Base-by-base conservation (phyloP, 2,113 vertebrate species). In the Andinoacara biseriatus region DNA sequence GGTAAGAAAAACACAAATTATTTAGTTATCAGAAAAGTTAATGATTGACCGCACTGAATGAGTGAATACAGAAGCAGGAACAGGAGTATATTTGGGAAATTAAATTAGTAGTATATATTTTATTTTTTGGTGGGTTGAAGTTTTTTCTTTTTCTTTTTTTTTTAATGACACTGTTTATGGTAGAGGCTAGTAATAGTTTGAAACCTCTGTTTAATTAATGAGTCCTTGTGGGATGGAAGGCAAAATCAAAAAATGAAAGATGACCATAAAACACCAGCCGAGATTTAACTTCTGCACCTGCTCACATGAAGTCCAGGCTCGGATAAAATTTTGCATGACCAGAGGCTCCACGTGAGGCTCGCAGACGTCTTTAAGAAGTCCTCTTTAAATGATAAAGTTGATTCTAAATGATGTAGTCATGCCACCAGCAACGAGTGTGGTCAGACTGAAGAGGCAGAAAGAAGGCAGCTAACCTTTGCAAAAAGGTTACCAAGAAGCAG, bases 51-150 rank as follows among this genome's bases (percentile, higher is more conserved):
- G 24, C 29, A 43, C 10, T 49, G 40, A 49, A 24, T 49, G 65
- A 24, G 26, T 69, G 17, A 52, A 29, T 31, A 20, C 15, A 49
- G 10, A 52, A 1, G 10, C 17, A 31, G 43, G 43, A 13, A 46
- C 43, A 46, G 11, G 43, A 5, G 15, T 15, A 46, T 46, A 14
- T 46, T 46, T 46, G 14, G 15, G 24, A 49, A 69, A 49, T 46
- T 13, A 46, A 46, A 46, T 49, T 49, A 0, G 1, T 7, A 3
- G 11, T 43, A 2, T 11, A 11, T 38, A 2, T 38, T 15, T 15
- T 49, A 14, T 18, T 9, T 52, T 72, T 52, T 52, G 63, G 40
- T 69, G 43, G 5, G 24, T 49, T 69, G 49, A 49, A 29, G 24
- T 11, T 46, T 49, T 69, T n/a, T 46, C 10, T 20, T 17, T 14